These are phyloP conservation scores for Parapsyche elsis DNA, from an alignment of 1,140 invertebrate species.

Conservation along the genomic window DNA sequence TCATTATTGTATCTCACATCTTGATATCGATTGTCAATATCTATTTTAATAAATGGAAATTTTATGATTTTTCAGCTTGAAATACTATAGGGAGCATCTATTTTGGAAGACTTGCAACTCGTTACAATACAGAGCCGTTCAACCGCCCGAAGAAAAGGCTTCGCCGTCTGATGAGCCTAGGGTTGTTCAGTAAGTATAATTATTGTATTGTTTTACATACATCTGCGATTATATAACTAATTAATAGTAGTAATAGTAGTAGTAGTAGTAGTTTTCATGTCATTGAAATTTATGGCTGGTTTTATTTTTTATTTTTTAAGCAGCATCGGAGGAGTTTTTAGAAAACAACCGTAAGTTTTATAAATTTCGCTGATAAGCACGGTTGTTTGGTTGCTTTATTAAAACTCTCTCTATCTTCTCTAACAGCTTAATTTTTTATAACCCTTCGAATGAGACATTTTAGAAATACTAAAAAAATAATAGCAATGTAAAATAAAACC, in stretches of 20 bases:
- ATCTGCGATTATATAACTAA: constrained; percentile 19
- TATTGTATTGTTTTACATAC: constrained; percentile 6
- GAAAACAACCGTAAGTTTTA: constrained; percentile 52
- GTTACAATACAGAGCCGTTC: constrained; percentile 78
- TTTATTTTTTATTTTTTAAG: constrained; percentile 30
- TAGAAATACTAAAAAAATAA: too few species aligned
- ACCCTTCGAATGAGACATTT: too few species aligned
- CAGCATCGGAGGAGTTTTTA: constrained; percentile 51
- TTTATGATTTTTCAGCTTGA: constrained; percentile 67
- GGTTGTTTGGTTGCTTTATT: too few species aligned
- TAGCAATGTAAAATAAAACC: too few species aligned
- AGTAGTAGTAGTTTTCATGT: constrained; percentile 27
- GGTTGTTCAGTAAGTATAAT: constrained; percentile 78
- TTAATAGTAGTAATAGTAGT: constrained; percentile 20
- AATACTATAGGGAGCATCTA: constrained; percentile 88
- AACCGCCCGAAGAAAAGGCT: constrained; percentile 76
- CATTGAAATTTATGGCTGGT: neutral
- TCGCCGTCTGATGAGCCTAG: constrained; percentile 74
- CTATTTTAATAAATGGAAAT: constrained; percentile 54
- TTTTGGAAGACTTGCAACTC: constrained; percentile 83
- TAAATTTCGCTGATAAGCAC: too few species aligned
- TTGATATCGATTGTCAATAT: constrained; percentile 30
- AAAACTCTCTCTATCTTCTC: too few species aligned
- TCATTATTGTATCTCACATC: constrained; percentile 10
- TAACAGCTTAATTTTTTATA: too few species aligned